A percentile compares a stretch with the other conserved stretches of the same genome.
Evolutionary conservation across 2,797 vertebrate species (phyloP).

Genomic region (Threskiornis aethiopicus): DNA sequence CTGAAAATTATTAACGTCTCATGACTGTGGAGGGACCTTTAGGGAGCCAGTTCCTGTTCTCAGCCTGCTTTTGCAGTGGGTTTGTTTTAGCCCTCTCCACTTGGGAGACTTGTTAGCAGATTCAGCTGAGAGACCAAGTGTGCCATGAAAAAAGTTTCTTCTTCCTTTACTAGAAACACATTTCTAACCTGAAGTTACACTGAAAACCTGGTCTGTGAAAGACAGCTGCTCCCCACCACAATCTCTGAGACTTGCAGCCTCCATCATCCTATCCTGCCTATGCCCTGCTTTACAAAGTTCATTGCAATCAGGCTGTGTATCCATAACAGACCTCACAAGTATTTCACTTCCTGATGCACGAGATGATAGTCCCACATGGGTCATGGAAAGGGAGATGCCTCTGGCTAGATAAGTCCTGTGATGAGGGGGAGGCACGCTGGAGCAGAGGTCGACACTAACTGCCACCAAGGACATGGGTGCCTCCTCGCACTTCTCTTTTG

Average conservation of each 20-base stretch:
- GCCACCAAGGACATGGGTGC: not conserved
- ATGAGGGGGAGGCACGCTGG: not conserved
- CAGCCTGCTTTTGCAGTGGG: not conserved
- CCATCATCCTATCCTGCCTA: not conserved
- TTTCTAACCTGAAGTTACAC: not conserved
- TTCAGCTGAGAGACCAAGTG: not conserved
- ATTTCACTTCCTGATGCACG: slow-evolving; percentile 17
- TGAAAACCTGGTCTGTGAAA: not conserved
- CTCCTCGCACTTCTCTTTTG: not conserved
- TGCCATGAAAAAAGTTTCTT: not conserved
- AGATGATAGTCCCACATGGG: not conserved
- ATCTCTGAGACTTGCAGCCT: not conserved
- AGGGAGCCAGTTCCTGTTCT: not conserved
- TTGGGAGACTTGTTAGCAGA: not conserved
- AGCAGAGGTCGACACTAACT: not conserved
- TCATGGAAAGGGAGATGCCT: slow-evolving; percentile 3
- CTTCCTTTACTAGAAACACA: not conserved
- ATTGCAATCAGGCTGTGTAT: not conserved
- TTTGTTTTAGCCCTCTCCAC: not conserved
- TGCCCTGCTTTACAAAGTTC: not conserved
- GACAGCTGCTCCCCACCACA: not conserved
- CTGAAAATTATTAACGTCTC: slow-evolving; percentile 2
- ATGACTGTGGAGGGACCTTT: slow-evolving; percentile 5
- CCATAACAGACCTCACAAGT: not conserved
- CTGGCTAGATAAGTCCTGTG: not conserved